Conservation (phyloP, 2,113 vertebrate species). For the Burhinus oedicnemus region DNA sequence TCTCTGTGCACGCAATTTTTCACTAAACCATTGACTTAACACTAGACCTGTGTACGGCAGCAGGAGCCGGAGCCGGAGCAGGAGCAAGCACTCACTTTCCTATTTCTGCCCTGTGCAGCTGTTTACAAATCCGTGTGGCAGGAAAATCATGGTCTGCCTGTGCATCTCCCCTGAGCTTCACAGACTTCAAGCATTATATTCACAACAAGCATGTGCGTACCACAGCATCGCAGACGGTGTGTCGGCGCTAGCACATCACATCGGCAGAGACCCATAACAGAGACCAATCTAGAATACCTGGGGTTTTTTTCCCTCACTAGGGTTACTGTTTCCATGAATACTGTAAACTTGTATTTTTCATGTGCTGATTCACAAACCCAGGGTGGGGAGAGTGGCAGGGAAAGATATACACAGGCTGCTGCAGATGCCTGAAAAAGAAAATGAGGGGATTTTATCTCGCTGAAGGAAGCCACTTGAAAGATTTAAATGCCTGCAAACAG, state of each 20-base stretch:
- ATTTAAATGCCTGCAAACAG: background rate
- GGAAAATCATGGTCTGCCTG: background rate
- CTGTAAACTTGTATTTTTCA: background rate
- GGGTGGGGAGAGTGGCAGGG: background rate
- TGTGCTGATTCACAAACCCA: background rate
- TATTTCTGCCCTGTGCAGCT: background rate
- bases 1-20: too few species aligned
- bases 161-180: background rate
- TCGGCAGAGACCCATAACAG: background rate
- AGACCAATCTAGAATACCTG: background rate
- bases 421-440: background rate
- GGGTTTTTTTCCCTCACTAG: rapidly evolving
- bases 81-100: background rate
- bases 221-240: background rate
- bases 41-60: background rate
- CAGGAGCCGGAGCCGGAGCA: background rate
- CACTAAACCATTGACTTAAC: background rate
- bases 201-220: too few species aligned
- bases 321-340: background rate
- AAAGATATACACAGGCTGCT: background rate
- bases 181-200: background rate
- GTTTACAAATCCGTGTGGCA: background rate
- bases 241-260: rapidly evolving
- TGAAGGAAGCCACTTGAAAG: background rate
- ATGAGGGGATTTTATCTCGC: background rate